Evolutionary conservation across 2,888 invertebrate species (phyloP), one percentile per base, ranked within the genome.

Genomic region (Smittia sp.): DNA sequence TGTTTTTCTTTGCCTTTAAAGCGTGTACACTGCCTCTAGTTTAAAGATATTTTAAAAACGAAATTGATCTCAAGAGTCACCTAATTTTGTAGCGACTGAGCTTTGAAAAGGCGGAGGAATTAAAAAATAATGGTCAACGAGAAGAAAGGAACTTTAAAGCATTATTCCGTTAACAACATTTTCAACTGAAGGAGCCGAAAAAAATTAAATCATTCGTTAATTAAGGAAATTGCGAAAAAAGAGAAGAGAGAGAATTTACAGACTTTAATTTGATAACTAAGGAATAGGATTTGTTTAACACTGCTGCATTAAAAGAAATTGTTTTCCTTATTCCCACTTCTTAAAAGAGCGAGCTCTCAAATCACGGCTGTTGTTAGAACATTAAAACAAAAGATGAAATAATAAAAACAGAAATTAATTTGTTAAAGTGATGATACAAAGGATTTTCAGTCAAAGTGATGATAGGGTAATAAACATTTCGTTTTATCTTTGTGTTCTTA

Each of bases 31-130:
- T 9, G 13, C 27, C 15, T 54, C 27, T 25, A n/a, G 69, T 72
- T 72, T 72, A 72, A 72, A 72, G 72, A 72, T 62, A 72, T 62
- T 32, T 58, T 39, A 54, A 54, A 72, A 22, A 38, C 22, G 38
- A 72, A 72, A 72, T 72, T 72, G 72, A 72, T 72, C 72, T 72
- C 72, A 72, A 72, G 72, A 72, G 72, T 62, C 72, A 62, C 62
- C 72, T 32, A 72, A 54, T 58, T 24, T 63, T 25, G 20, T 18
- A n/a, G 62, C 1, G 9, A 46, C 27, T 58, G 58, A 46, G 46
- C 3, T 22, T 69, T 27, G 9, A 65, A 32, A 32, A 65, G 65
- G 32, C 22, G 25, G 20, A 54, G 32, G 54, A 54, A 70, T 54
- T 70, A 70, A 54, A 70, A 58, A 58, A 58, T 68, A 41, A 41